phyloP scores from a whole-genome alignment of 2,888 invertebrate genomes.

The Ennomos erosarius region DNA sequence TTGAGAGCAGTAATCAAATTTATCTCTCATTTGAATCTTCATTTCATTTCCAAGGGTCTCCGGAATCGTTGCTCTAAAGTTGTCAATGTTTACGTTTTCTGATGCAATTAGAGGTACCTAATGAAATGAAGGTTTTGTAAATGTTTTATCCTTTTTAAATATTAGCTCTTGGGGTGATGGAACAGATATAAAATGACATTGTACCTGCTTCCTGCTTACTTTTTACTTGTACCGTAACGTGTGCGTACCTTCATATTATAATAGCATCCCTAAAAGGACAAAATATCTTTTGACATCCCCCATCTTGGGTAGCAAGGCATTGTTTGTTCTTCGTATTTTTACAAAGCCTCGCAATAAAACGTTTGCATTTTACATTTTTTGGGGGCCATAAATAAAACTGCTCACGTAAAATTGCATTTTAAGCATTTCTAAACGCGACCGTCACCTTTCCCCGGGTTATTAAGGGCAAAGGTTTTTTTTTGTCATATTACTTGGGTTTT shows the following conservation, averaged over 20 bases:
- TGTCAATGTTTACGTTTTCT: slow-evolving; percentile 26
- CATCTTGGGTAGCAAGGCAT: slow-evolving; percentile 73
- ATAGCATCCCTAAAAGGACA: slow-evolving; percentile 14
- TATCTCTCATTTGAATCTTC: slow-evolving; percentile 80
- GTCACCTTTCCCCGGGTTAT: slow-evolving; percentile 63
- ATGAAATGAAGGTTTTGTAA: slow-evolving; percentile 28
- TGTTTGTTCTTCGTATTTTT: slow-evolving; percentile 82
- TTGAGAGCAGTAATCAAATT: slow-evolving; percentile 78
- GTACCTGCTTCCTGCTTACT: slow-evolving; percentile 31
- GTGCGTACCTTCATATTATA: slow-evolving; percentile 7
- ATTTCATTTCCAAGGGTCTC: slow-evolving; percentile 69
- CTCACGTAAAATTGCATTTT: slow-evolving; percentile 83
- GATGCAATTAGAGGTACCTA: slow-evolving; percentile 22
- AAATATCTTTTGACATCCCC: slow-evolving; percentile 75
- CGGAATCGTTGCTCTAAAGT: slow-evolving; percentile 18
- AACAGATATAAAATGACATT: slow-evolving; percentile 28
- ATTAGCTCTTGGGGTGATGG: slow-evolving; percentile 9
- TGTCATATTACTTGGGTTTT: not conserved
- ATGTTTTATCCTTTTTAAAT: slow-evolving; percentile 17
- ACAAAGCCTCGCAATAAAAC: slow-evolving; percentile 81
- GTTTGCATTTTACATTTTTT: slow-evolving; percentile 83
- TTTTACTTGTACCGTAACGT: slow-evolving; percentile 9
- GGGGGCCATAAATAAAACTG: slow-evolving; percentile 78
- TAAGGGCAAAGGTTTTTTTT: slow-evolving; percentile 37
- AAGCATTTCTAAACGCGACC: slow-evolving; percentile 78